phyloP scores from a whole-genome alignment of 2,797 vertebrate species.

The Catamblyrhynchus diadema region DNA sequence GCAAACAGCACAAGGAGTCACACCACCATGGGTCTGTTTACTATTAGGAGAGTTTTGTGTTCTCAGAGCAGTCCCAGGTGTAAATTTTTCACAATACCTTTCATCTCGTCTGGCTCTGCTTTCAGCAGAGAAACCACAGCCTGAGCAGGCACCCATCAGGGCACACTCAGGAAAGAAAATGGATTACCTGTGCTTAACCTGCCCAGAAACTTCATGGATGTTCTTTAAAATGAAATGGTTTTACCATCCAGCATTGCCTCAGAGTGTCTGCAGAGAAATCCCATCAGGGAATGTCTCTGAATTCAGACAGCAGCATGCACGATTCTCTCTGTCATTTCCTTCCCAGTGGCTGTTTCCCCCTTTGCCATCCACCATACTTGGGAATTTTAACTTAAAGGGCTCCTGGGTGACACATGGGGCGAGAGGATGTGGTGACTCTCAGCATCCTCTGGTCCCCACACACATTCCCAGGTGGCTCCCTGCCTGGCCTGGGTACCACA shows the following conservation, averaged over 20 bases:
- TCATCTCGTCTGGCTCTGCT: slow-evolving; percentile 51
- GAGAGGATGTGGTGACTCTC: neutral
- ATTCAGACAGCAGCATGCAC: fast-evolving
- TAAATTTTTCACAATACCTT: slow-evolving; percentile 58
- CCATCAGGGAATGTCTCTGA: neutral
- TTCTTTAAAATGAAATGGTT: neutral
- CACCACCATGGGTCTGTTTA: slow-evolving; percentile 29
- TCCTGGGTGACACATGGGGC: neutral
- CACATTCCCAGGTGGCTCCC: neutral
- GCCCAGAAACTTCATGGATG: neutral
- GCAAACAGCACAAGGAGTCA: slow-evolving; percentile 9
- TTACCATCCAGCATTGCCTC: neutral
- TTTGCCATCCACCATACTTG: neutral
- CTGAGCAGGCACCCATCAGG: neutral
- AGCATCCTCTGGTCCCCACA: neutral
- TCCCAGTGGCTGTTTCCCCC: neutral
- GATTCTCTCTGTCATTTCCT: neutral
- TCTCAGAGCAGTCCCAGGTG: slow-evolving; percentile 35
- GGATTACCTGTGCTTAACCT: slow-evolving; percentile 29
- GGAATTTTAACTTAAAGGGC: neutral
- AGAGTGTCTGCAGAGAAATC: neutral
- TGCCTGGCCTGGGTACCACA: fast-evolving
- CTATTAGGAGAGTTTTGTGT: slow-evolving; percentile 39
- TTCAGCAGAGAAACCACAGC: slow-evolving; percentile 42
- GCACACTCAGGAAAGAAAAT: neutral